Conservation (phyloP, 37 sponge, comb jelly and placozoan species). For the Tethya wilhelma region DNA sequence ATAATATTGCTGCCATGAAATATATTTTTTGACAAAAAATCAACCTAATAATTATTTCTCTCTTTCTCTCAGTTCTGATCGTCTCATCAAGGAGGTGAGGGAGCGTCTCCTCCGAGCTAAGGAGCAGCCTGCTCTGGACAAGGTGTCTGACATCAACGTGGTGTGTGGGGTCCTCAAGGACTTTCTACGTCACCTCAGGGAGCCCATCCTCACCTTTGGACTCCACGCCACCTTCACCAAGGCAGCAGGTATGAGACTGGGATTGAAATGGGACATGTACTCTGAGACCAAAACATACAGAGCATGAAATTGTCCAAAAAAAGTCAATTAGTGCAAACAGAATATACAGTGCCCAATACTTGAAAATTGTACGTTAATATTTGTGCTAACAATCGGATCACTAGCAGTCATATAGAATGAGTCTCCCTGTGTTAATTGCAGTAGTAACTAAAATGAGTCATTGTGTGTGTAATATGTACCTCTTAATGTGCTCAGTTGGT, state of each 20-base stretch:
- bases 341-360: no score
- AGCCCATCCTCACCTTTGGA: slow-evolving; percentile 83
- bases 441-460: no score
- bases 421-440: no score
- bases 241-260: slow-evolving; percentile 58
- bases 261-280: not conserved
- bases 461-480: no score
- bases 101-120: slow-evolving; percentile 80
- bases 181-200: slow-evolving; percentile 81
- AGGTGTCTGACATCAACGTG: slow-evolving; percentile 84
- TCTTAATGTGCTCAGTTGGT: no score
- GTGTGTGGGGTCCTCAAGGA: slow-evolving; percentile 90
- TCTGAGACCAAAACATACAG: no score
- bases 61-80: slow-evolving; percentile 52
- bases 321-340: no score
- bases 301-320: no score
- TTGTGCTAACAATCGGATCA: no score
- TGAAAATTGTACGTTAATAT: no score
- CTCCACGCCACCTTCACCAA: slow-evolving; percentile 73
- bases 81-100: slow-evolving; percentile 80
- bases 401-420: no score
- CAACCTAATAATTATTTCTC: not conserved
- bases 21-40: not conserved
- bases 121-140: slow-evolving; percentile 73
- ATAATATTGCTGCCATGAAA: no score